Percentiles rank a stretch among this genome's conserved stretches.
phyloP scores from a whole-genome alignment of 92 coral and sea anemone genomes.

The Pocillopora grandis region DNA sequence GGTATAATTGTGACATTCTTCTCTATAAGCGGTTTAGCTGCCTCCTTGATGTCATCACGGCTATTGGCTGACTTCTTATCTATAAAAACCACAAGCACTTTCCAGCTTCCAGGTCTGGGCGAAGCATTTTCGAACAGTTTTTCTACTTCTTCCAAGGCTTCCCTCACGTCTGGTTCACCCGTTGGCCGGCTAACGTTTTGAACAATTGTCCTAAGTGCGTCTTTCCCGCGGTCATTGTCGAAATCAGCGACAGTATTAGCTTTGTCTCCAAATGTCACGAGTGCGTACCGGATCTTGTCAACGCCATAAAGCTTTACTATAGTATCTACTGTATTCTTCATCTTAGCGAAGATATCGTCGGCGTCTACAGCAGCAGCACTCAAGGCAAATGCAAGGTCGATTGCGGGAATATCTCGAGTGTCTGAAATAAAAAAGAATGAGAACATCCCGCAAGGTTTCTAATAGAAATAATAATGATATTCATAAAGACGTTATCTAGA shows the following conservation, averaged over 20 bases:
- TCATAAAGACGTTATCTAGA: too few species aligned
- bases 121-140: conserved; percentile 50
- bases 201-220: conserved; percentile 53
- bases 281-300: conserved; percentile 66
- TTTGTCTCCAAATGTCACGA: conserved; percentile 63
- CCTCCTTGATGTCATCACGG: conserved; percentile 55
- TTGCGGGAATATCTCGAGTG: conserved; percentile 45
- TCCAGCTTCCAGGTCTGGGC: conserved; percentile 58
- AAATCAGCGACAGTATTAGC: conserved; percentile 57
- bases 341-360: conserved; percentile 63
- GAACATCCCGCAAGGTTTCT: too few species aligned
- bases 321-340: conserved; percentile 62
- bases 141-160: conserved; percentile 56
- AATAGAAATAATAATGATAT: too few species aligned
- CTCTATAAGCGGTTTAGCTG: conserved; percentile 65
- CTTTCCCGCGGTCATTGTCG: conserved; percentile 31
- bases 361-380: conserved; percentile 80
- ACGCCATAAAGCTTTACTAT: conserved; percentile 67
- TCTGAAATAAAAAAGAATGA: conserved; percentile 9
- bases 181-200: conserved; percentile 39
- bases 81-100: conserved; percentile 69
- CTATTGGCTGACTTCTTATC: conserved; percentile 79
- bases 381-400: conserved; percentile 73
- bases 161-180: conserved; percentile 69
- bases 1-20: conserved; percentile 70